Conservation (phyloP, 2,797 vertebrate genomes). For the Myotis findleyi region DNA sequence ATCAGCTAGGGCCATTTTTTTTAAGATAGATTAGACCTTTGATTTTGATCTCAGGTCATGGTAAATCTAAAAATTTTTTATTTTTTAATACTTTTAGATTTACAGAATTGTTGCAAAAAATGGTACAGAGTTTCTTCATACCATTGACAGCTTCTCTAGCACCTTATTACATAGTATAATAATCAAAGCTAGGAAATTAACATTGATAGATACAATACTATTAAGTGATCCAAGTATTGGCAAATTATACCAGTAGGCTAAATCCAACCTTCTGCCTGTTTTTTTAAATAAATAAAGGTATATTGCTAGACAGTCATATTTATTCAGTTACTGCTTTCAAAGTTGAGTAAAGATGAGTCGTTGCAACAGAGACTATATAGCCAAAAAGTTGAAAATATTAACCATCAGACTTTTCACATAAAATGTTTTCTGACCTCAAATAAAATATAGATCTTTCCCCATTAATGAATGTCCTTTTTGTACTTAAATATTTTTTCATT, state of each 20-base stretch:
- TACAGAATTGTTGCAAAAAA: neutral
- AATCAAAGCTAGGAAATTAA: constrained; percentile 20
- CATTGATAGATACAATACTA: neutral
- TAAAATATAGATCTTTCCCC: neutral
- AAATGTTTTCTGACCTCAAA: neutral
- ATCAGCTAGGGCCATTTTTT: neutral
- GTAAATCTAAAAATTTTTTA: neutral
- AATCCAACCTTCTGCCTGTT: neutral
- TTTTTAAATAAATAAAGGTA: neutral
- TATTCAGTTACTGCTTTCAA: constrained; percentile 18
- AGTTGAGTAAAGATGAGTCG: neutral
- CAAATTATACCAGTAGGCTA: neutral
- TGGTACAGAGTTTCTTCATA: neutral
- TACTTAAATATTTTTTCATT: neutral
- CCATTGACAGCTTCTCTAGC: neutral
- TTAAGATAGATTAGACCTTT: neutral
- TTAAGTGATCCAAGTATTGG: neutral
- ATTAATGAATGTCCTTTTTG: constrained; percentile 1
- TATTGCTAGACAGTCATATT: neutral
- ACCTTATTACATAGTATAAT: neutral
- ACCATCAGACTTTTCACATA: neutral
- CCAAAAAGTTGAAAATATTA: neutral
- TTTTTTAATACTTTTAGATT: constrained; percentile 23
- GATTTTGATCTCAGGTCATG: neutral
- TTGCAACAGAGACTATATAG: neutral